These are phyloP conservation scores for Theocolax elegans DNA, from an alignment of 1,140 invertebrate species.

Conservation along the genomic window DNA sequence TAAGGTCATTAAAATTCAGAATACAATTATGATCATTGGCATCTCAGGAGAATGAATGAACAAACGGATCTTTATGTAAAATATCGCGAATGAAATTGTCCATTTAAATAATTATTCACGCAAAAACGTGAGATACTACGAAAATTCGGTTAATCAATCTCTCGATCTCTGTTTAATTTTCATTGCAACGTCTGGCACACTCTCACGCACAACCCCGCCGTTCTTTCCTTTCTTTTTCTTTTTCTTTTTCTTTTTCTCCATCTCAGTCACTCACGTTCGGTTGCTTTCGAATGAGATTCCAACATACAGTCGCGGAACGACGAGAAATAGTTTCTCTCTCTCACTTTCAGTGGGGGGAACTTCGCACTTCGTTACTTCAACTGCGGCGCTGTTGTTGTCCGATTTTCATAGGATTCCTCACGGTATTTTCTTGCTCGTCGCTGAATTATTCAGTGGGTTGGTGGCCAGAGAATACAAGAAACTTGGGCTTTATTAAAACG, in stretches of 20 bases:
- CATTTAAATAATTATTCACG: not conserved
- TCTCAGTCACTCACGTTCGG: no score
- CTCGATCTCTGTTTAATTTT: not conserved
- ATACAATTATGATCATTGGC: no score
- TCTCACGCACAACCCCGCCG: not conserved
- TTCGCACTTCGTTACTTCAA: constrained; percentile 27
- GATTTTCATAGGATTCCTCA: constrained; percentile 18
- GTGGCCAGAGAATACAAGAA: constrained; percentile 9
- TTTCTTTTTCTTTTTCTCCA: no score
- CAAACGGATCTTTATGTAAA: no score
- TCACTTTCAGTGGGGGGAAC: no score
- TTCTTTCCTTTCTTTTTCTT: no score
- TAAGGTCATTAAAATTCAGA: no score
- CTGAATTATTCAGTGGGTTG: constrained; percentile 24
- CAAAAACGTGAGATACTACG: not conserved
- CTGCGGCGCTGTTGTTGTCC: not conserved
- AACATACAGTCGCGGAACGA: not conserved
- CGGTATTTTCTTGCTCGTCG: not conserved
- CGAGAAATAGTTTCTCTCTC: constrained; percentile 17
- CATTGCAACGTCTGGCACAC: not conserved
- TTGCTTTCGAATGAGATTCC: not conserved
- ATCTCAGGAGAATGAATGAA: no score
- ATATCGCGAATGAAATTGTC: not conserved
- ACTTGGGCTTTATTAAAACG: constrained; percentile 22
- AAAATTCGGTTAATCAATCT: constrained; percentile 6